phyloP scores from a whole-genome alignment of 2,888 invertebrate species.

The Ecdyonurus torrentis region DNA sequence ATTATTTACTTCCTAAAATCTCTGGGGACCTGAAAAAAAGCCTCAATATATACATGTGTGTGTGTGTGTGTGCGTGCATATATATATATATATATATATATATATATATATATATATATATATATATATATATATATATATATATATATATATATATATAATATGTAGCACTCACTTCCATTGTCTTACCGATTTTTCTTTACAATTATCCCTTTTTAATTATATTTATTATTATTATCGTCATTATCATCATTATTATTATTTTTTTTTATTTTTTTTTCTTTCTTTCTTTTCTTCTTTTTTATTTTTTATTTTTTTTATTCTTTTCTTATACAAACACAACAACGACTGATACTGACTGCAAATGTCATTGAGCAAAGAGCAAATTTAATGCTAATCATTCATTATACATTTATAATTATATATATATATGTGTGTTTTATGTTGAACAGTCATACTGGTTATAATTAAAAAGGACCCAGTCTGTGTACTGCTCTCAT shows the following conservation, averaged over 20 bases:
- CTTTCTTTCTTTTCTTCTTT: too few relatives aligned
- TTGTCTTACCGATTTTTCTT: background rate
- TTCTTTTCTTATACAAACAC: background rate
- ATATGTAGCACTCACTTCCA: background rate
- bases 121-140: too few relatives aligned
- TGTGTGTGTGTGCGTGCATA: too few relatives aligned
- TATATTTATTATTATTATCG: too few relatives aligned
- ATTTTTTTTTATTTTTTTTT: too few relatives aligned
- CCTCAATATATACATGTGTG: too few relatives aligned
- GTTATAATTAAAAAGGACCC: background rate
- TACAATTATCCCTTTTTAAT: too few relatives aligned
- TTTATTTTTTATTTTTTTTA: background rate
- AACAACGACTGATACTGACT: constrained; percentile 8
- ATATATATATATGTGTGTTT: too few relatives aligned
- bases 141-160: too few relatives aligned
- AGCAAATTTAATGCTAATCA: constrained; percentile 12
- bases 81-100: too few relatives aligned
- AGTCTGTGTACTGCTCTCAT: background rate
- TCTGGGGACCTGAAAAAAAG: background rate
- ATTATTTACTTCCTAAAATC: constrained; percentile 15
- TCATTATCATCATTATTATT: too few relatives aligned
- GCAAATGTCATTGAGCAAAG: constrained; percentile 19
- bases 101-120: too few relatives aligned
- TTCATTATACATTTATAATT: constrained; percentile 8
- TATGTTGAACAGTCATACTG: background rate